Evolutionary conservation across 2,797 vertebrate genomes (phyloP), one percentile per base, ranked within the genome.

Genomic region (Pipistrellus kuhlii): DNA sequence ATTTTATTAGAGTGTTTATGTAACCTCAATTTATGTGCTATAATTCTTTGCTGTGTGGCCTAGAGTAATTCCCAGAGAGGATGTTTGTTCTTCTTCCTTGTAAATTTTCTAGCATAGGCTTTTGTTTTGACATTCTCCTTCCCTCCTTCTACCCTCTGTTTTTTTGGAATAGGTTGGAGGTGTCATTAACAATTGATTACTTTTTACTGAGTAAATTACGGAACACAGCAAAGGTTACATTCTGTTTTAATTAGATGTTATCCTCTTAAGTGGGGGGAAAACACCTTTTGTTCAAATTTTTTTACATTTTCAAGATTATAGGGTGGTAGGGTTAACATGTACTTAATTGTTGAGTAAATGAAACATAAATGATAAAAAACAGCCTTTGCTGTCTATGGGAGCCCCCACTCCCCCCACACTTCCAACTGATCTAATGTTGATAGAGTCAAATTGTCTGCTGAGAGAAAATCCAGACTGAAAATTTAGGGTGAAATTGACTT

Each of bases 1-100:
- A 71, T 97, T 98, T 98, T 98, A 98, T 98, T 97, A 96, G 94
- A 92, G 96, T 98, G 97, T 98, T 98, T 97, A 97, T 96, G 97
- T 98, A 98, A 98, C 97, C 97, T 98, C 95, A 90, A 95, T 98
- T 98, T 98, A 96, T 96, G 82, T 96, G 96, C 98, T 95, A 15
- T 98, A 97, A 98, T 97, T 98, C 97, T 98, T 97, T 95, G 85
- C 97, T 96, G 78, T 95, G 88, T 97, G 97, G 95, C 95, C 77
- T 96, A 85, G 91, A 97, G 95, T 97, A 97, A 98, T 97, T 98
- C 97, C 97, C 97, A 97, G 92, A 97, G 95, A 98, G 96, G 93
- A 96, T 97, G 97, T 97, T 98, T 97, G 94, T 91, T 97, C 81
- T 96, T 97, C 94, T 96, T 96, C 96, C 96, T 95, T 97, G 90